Percentiles rank a stretch among this genome's conserved stretches.
phyloP scores from a whole-genome alignment of 2,797 vertebrate species.

The Myiothlypis chrysogaster region DNA sequence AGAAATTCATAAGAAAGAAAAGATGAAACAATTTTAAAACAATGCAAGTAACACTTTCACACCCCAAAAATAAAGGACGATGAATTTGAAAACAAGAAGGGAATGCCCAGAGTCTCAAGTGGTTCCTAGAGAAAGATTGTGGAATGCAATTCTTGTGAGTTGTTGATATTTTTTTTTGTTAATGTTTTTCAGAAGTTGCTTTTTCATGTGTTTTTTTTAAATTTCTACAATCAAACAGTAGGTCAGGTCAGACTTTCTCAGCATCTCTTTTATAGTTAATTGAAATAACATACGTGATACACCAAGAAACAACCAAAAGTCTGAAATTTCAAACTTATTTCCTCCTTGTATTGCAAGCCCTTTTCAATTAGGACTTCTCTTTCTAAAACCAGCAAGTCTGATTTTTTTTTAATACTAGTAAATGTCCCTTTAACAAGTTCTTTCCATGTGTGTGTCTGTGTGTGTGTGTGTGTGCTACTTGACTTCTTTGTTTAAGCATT shows the following conservation, averaged over 20 bases:
- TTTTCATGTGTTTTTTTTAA: not conserved
- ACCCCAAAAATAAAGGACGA: not conserved
- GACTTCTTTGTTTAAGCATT: not conserved
- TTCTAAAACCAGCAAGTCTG: not conserved
- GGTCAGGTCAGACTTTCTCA: not conserved
- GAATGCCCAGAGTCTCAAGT: not conserved
- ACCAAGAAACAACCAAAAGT: not conserved
- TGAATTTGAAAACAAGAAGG: not conserved
- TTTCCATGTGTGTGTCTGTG: not conserved
- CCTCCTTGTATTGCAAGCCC: not conserved
- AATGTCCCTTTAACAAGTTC: not conserved
- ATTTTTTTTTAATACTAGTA: not conserved
- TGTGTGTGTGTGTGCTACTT: too few relatives aligned
- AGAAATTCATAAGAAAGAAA: not conserved
- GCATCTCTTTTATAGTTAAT: not conserved
- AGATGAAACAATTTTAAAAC: not conserved
- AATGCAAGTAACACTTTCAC: not conserved
- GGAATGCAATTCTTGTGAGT: not conserved
- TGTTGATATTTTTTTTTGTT: not conserved
- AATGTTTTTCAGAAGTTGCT: not conserved
- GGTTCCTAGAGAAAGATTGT: not conserved
- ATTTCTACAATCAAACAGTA: not conserved
- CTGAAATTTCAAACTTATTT: not conserved
- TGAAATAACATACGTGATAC: not conserved
- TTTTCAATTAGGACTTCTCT: not conserved